phyloP scores from a whole-genome alignment of 2,113 vertebrate species.

The Actenoides hombroni region DNA sequence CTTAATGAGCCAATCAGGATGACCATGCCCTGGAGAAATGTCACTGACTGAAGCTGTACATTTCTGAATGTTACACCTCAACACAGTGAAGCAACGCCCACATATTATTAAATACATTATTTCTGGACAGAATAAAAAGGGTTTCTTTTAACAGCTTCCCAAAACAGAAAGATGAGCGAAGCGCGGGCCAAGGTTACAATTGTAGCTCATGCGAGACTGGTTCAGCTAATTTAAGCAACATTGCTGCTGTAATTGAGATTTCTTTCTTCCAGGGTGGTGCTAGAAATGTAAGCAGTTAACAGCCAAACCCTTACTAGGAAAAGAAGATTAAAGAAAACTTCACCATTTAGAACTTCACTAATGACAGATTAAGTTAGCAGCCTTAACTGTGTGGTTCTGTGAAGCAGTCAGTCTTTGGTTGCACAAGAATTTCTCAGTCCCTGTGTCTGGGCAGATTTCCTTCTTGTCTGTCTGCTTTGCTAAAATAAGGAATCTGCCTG shows the following conservation, averaged over 20 bases:
- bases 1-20: not conserved
- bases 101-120: not conserved
- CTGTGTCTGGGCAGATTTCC: slow-evolving; percentile 21
- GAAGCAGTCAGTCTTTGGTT: slow-evolving; percentile 24
- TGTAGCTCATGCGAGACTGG: not conserved
- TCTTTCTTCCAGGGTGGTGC: not conserved
- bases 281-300: not conserved
- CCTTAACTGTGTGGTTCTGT: slow-evolving; percentile 16
- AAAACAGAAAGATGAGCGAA: not conserved
- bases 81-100: not conserved
- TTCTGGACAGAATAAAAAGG: not conserved
- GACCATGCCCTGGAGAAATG: not conserved
- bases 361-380: slow-evolving; percentile 21
- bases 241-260: not conserved
- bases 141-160: not conserved
- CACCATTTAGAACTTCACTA: slow-evolving; percentile 10
- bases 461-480: slow-evolving; percentile 48
- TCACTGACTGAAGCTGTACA: not conserved
- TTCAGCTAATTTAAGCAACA: not conserved
- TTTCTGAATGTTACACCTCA: not conserved
- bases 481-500: slow-evolving; percentile 42
- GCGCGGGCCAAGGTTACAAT: not conserved
- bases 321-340: not conserved
- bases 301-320: not conserved
- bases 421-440: slow-evolving; percentile 18